A percentile compares a stretch with the other conserved stretches of the same genome.
Conservation (phyloP, 2,888 invertebrate species). For the Acanthosoma haemorrhoidale region DNA sequence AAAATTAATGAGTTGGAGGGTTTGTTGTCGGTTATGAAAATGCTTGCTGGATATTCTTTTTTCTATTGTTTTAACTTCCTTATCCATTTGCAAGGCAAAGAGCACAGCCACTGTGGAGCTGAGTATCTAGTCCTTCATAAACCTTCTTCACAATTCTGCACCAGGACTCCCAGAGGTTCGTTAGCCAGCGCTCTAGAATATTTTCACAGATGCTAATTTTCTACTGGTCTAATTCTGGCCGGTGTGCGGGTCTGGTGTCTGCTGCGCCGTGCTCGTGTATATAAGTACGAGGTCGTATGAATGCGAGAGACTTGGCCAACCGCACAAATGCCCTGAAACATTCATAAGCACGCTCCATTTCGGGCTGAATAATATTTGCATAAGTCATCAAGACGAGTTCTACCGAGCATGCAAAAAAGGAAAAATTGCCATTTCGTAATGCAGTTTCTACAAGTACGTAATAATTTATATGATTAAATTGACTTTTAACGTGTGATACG, state of each 20-base stretch:
- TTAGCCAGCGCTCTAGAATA: background rate
- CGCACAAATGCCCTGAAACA: background rate
- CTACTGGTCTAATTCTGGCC: background rate
- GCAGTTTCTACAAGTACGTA: too few species aligned
- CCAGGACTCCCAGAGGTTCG: background rate
- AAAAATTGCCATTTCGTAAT: too few species aligned
- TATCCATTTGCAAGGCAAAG: too few species aligned
- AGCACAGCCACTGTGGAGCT: too few species aligned
- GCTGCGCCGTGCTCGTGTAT: background rate
- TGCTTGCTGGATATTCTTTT: too few species aligned
- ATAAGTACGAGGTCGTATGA: background rate
- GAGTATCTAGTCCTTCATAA: background rate
- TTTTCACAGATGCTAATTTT: background rate
- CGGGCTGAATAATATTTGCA: background rate
- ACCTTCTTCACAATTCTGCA: background rate
- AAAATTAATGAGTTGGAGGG: too few species aligned
- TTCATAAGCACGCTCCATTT: slow-evolving; percentile 12
- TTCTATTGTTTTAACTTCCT: too few species aligned
- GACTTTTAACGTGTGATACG: too few species aligned
- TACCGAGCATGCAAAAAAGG: background rate
- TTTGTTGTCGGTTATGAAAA: too few species aligned
- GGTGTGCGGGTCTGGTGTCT: background rate
- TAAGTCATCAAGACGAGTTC: background rate
- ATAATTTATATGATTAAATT: too few species aligned
- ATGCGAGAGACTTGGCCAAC: background rate